Evolutionary conservation across 2,888 invertebrate species (phyloP).

Genomic region (Lasioglossum oenotherae): DNA sequence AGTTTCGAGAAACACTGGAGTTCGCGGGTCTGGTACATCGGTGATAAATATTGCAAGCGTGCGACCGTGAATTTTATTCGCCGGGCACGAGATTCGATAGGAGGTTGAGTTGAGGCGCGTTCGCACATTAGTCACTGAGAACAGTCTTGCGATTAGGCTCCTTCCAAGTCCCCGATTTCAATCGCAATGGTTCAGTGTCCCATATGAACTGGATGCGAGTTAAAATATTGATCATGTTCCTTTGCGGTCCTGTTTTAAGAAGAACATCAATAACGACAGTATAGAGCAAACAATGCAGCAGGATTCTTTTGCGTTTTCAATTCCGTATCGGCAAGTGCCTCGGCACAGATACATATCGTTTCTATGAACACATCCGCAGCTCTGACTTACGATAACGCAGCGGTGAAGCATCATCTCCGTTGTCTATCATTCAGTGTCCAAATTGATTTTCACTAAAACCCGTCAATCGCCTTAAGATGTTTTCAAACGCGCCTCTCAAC

Average conservation of each 20-base stretch:
- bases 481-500: neutral
- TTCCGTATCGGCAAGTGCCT: neutral
- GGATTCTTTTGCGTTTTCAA: neutral
- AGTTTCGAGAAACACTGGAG: constrained; percentile 18
- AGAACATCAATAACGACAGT: too few species aligned
- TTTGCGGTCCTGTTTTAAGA: too few species aligned
- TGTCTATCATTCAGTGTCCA: neutral
- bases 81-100: constrained; percentile 2
- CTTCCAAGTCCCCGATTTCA: neutral
- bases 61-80: neutral
- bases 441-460: neutral
- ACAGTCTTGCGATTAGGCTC: constrained; percentile 29
- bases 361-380: neutral
- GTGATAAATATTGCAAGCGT: constrained; percentile 11
- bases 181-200: neutral
- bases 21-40: neutral
- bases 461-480: neutral
- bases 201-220: neutral
- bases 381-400: neutral
- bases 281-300: neutral
- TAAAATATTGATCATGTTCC: too few species aligned
- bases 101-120: neutral
- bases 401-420: neutral
- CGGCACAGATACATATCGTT: neutral
- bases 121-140: constrained; percentile 47